Conservation (phyloP, 2,888 invertebrate genomes). For the Volucella zonaria region DNA sequence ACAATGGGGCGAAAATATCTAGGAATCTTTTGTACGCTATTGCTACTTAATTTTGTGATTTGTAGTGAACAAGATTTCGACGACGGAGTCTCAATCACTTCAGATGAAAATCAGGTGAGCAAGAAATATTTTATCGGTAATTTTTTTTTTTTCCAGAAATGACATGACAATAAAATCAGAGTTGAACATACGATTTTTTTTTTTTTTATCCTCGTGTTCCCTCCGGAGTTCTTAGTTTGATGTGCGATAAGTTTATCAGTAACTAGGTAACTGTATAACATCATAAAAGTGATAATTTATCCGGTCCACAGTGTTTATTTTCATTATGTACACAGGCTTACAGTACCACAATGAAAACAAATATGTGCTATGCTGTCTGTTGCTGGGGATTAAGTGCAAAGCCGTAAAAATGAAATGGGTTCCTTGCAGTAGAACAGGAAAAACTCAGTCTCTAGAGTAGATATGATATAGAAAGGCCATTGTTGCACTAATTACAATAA, state of each 20-base stretch:
- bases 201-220: not conserved
- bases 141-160: not conserved
- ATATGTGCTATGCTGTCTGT: not conserved
- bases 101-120: slow-evolving; percentile 63
- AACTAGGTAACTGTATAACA: slow-evolving; percentile 6
- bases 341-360: not conserved
- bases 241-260: slow-evolving; percentile 24
- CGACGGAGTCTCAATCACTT: slow-evolving; percentile 58
- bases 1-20: slow-evolving; percentile 65
- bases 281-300: slow-evolving; percentile 40
- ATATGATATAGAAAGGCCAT: not conserved
- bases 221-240: not conserved
- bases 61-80: slow-evolving; percentile 62
- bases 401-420: not conserved
- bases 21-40: slow-evolving; percentile 56
- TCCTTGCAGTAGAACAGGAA: not conserved
- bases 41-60: slow-evolving; percentile 53
- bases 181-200: not conserved
- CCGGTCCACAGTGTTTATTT: slow-evolving; percentile 7
- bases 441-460: not conserved
- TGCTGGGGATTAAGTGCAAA: not conserved
- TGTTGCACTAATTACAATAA: slow-evolving; percentile 5
- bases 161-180: no score
- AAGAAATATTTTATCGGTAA: not conserved
- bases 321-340: not conserved